A percentile compares a stretch with the other conserved stretches of the same genome.
phyloP scores from a whole-genome alignment of 2,113 vertebrate species.

The Anhinga rufa region DNA sequence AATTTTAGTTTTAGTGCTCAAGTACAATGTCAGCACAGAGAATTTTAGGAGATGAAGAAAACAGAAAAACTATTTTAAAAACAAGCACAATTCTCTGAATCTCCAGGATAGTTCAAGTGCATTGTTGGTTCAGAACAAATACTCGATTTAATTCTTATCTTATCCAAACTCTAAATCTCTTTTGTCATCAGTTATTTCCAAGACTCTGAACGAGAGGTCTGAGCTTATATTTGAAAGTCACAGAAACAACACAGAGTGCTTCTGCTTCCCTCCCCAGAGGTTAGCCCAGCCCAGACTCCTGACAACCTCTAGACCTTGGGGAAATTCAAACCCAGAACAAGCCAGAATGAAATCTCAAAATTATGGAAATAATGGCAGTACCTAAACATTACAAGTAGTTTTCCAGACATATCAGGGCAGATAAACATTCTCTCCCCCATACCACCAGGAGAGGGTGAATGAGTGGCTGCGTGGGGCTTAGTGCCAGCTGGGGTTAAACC shows the following conservation, averaged over 20 bases:
- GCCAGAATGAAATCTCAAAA: background rate
- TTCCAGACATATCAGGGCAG: background rate
- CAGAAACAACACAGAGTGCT: background rate
- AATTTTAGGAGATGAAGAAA: background rate
- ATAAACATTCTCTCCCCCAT: background rate
- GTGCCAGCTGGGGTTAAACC: too few relatives aligned
- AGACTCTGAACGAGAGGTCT: background rate
- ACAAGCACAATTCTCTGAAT: background rate
- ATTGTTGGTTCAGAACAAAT: constrained; percentile 6
- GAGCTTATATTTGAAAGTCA: background rate
- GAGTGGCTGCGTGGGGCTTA: too few relatives aligned
- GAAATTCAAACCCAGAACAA: background rate
- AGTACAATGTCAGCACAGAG: background rate
- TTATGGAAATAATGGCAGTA: background rate
- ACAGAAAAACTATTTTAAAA: background rate
- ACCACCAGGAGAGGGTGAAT: too few relatives aligned
- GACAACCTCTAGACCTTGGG: background rate
- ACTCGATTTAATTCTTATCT: constrained; percentile 38
- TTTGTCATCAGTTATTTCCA: constrained; percentile 1
- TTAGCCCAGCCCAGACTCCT: background rate
- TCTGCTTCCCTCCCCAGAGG: background rate
- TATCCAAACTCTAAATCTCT: constrained; percentile 1
- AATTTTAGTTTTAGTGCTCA: background rate
- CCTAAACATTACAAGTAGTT: background rate
- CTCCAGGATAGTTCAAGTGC: background rate